Base-by-base conservation (phyloP, 2,113 vertebrate genomes). In the Sitta europaea region DNA sequence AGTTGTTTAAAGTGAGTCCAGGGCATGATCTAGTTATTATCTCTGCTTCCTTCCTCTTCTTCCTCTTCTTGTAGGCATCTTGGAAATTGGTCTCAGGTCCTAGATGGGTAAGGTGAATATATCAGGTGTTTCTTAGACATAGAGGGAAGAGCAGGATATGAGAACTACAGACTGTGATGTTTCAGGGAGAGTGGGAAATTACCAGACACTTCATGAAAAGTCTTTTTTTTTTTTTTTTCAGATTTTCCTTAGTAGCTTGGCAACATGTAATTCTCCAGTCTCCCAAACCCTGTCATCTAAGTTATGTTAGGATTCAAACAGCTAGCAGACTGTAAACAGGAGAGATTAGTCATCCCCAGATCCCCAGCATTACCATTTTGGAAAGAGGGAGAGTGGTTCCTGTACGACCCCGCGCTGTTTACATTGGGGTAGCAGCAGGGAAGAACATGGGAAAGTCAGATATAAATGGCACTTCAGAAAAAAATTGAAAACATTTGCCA, bases 311-410 rank as follows among this genome's bases (percentile, higher is more conserved):
- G 93, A 96, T 92, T 92, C 84, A 81, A 92, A 74, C 61, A 81
- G 89, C 70, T 91, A 94, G 91, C 91, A 95, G 86, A 91, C 94
- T 97, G 89, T 87, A 94, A 95, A 88, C 89, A 94, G 89, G 87
- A 95, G 87, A 92, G 84, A 89, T 94, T 89, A 96, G 76, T 95
- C 94, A 96, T 92, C 80, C 89, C 57, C 77, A 57, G 77, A 95
- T 93, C 94, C 53, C 63, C 79, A 88, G 87, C 73, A 91, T 68
- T 63, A 74, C 66, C 84, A 53, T 78, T 95, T 81, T 92, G 91
- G 89, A 90, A 81, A 88, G 61, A 86, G 72, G 71, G 74, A 96
- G 84, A 91, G 80, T 54, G 77, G 76, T 78, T 94, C 86, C 78
- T 62, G 36, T 31, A 72, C 2, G 45, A 92, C 76, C 63, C 80